Conservation (phyloP, 2,797 vertebrate species). For the Euphonia xanthogaster region DNA sequence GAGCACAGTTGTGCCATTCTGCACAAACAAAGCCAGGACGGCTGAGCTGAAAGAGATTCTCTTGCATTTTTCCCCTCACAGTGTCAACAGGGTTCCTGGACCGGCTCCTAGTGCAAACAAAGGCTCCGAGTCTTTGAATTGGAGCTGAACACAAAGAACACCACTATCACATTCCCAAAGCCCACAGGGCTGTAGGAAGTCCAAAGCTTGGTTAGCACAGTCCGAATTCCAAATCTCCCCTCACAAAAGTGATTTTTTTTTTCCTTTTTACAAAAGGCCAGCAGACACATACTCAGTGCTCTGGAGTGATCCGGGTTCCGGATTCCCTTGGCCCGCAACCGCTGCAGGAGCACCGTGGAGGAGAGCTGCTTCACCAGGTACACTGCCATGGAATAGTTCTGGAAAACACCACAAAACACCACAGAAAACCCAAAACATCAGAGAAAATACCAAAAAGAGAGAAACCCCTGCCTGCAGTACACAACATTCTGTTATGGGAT, state of each 20-base stretch:
- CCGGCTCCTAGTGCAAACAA: slow-evolving; percentile 50
- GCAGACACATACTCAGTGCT: slow-evolving; percentile 89
- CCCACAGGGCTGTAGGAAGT: slow-evolving; percentile 47
- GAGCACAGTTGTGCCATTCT: neutral
- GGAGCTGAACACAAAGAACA: slow-evolving; percentile 49
- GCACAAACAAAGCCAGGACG: slow-evolving; percentile 32
- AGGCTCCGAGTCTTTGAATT: slow-evolving; percentile 30
- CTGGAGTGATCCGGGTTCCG: slow-evolving; percentile 98
- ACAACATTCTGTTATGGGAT: neutral
- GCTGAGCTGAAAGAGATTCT: slow-evolving; percentile 37
- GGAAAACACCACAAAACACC: neutral
- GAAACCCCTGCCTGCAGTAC: neutral
- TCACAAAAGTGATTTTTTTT: neutral
- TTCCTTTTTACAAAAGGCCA: neutral
- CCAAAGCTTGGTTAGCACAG: neutral
- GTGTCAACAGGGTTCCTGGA: slow-evolving; percentile 60
- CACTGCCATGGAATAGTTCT: slow-evolving; percentile 98
- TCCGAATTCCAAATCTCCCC: neutral
- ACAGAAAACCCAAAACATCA: neutral
- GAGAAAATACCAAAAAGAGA: neutral
- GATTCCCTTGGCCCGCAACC: slow-evolving; percentile 96
- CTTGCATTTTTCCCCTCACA: slow-evolving; percentile 40
- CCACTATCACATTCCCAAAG: slow-evolving; percentile 45
- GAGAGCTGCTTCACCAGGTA: slow-evolving; percentile 98
- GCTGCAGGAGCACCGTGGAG: slow-evolving; percentile 92